Conservation (phyloP, 1,140 invertebrate species). For the Lepidostoma basale region DNA sequence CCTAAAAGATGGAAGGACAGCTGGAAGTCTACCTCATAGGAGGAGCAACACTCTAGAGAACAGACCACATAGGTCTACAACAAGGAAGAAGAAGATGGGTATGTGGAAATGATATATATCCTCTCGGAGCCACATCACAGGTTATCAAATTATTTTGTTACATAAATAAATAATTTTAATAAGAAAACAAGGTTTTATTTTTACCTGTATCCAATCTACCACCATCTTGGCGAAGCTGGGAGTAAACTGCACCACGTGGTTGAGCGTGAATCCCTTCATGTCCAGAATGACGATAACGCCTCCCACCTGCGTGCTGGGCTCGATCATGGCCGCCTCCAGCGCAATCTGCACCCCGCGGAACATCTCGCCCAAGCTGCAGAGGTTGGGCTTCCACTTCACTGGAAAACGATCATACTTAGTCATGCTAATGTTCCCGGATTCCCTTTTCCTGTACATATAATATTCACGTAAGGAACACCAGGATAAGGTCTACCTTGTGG, state of each 20-base stretch:
- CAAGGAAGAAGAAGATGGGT: neutral
- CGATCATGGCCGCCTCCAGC: conserved; percentile 77
- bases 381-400: conserved; percentile 82
- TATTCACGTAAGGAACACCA: too few species aligned
- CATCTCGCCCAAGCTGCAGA: conserved; percentile 74
- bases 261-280: conserved; percentile 78
- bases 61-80: too few species aligned
- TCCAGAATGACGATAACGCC: conserved; percentile 79
- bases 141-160: neutral
- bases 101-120: neutral
- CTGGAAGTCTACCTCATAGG: too few species aligned
- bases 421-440: neutral
- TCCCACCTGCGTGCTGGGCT: conserved; percentile 75
- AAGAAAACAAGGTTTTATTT: neutral
- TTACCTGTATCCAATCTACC: conserved; percentile 76
- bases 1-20: too few species aligned
- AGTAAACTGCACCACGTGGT: conserved; percentile 81
- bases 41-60: too few species aligned
- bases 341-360: conserved; percentile 79
- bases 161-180: neutral
- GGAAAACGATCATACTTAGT: conserved; percentile 37
- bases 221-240: conserved; percentile 81
- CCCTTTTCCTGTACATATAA: too few species aligned
- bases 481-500: too few species aligned
- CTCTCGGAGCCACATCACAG: neutral